These are phyloP conservation scores for Tetragonisca angustula DNA, from an alignment of 2,888 invertebrate genomes.

Conservation along the genomic window DNA sequence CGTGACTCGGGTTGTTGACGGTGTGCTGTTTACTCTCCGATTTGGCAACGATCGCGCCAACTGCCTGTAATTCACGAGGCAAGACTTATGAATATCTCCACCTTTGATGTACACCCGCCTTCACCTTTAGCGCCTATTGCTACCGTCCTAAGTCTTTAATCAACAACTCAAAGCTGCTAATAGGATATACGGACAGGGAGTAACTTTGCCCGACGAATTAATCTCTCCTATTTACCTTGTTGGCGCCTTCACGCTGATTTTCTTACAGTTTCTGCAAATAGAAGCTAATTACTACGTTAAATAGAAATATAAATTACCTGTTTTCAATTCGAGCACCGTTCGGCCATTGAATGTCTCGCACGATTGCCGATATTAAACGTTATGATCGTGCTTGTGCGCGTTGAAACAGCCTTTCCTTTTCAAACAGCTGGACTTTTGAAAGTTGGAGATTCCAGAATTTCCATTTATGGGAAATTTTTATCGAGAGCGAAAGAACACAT, in stretches of 20 bases:
- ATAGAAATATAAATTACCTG: not conserved
- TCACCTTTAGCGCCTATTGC: slow-evolving; percentile 41
- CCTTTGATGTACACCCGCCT: slow-evolving; percentile 57
- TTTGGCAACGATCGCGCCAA: slow-evolving; percentile 30
- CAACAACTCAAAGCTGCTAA: slow-evolving; percentile 57
- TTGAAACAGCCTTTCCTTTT: not conserved
- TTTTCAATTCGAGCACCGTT: not conserved
- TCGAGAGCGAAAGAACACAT: too few relatives aligned
- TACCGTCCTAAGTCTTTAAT: slow-evolving; percentile 60
- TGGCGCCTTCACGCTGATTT: slow-evolving; percentile 18
- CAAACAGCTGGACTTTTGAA: not conserved
- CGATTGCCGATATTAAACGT: not conserved
- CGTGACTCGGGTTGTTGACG: slow-evolving; percentile 2
- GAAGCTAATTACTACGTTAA: slow-evolving; percentile 14
- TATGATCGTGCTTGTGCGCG: not conserved
- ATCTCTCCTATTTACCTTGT: slow-evolving; percentile 33
- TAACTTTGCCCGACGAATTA: slow-evolving; percentile 27
- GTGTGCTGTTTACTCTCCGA: slow-evolving; percentile 31
- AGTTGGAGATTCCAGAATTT: too few relatives aligned
- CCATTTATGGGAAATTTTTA: too few relatives aligned
- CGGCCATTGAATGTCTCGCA: too few relatives aligned
- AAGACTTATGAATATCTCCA: slow-evolving; percentile 51
- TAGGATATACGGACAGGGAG: slow-evolving; percentile 40
- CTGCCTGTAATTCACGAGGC: slow-evolving; percentile 33
- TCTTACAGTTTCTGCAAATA: slow-evolving; percentile 6